phyloP scores from a whole-genome alignment of 2,888 invertebrate genomes.

The Megalurothrips usitatus region DNA sequence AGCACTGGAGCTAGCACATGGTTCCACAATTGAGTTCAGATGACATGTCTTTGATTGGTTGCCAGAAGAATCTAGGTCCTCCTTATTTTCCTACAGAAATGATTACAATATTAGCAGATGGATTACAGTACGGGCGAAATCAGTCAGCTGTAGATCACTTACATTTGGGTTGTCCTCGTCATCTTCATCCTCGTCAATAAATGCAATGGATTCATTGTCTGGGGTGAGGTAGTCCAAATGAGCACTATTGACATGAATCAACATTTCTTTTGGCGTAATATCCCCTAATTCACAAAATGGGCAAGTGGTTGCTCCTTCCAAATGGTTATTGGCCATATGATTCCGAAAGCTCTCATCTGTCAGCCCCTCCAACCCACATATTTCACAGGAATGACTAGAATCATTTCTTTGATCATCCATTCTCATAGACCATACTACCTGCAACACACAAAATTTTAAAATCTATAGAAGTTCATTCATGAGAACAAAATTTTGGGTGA shows the following conservation, averaged over 20 bases:
- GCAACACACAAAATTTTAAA: not conserved
- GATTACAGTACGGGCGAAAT: not conserved
- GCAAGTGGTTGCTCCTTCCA: constrained; percentile 72
- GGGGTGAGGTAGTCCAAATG: constrained; percentile 79
- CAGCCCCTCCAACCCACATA: constrained; percentile 78
- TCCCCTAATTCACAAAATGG: constrained; percentile 76
- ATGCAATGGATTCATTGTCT: constrained; percentile 69
- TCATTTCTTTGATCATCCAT: constrained; percentile 56
- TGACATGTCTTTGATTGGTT: not conserved
- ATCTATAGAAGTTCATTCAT: not conserved
- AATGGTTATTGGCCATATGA: constrained; percentile 73
- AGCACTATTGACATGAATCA: constrained; percentile 76
- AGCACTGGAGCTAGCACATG: not conserved
- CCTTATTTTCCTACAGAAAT: not conserved
- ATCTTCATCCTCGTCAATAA: constrained; percentile 67
- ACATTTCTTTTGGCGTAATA: constrained; percentile 67
- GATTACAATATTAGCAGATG: not conserved
- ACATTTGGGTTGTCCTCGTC: constrained; percentile 42
- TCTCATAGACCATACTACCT: constrained; percentile 25
- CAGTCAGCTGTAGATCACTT: not conserved
- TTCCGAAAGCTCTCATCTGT: constrained; percentile 72
- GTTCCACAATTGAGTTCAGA: not conserved
- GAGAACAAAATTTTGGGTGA: not conserved
- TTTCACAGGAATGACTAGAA: constrained; percentile 67
- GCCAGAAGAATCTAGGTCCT: not conserved